Evolutionary conservation across 1,140 invertebrate genomes (phyloP), one percentile per base, ranked within the genome.

Genomic region (Stratiolaelaps scimitus): DNA sequence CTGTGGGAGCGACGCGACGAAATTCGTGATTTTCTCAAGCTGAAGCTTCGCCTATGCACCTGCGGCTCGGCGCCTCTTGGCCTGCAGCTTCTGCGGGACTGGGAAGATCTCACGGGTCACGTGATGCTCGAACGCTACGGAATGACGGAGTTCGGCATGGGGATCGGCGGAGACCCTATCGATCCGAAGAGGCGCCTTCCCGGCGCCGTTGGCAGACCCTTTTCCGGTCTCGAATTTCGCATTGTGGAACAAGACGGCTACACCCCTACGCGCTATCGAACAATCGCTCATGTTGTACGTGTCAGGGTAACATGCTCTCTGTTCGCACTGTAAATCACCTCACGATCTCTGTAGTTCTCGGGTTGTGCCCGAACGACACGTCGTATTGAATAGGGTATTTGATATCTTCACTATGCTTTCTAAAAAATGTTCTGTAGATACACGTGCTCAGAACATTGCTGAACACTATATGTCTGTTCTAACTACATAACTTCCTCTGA

Each of bases 81-180:
- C 5, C 78, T 80, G 30, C 81, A 84, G 6, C 77, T 92, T 15
- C 83, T 87, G 71, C 76, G 85, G 43, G 78, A 82, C 70, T 93
- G 89, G 89, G 80, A 85, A 72, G 78, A 85, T 73, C 85, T 92
- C 66, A 89, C 86, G 0, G 89, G 89, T 0, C 85, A 90, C 73
- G 77, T 79, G 46, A 78, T 93, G 1, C 75, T 93, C 17, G 90
- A 94, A 75, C 81, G 89, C 68, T 93, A 92, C 76, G 90, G 91
- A 17, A 92, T 92, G 89, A 86, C 88, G 7, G 90, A 93, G 78
- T 84, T 85, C 64, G 89, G 89, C 28, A 88, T 93, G 84, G 85
- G 84, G 30, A 75, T 93, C 17, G 86, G 87, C n/a, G 91, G 91
- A 77, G 81, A 84, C 0, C 80, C 90, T 64, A 77, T 83, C 84